Percentiles rank a stretch among this genome's conserved stretches.
These are phyloP conservation scores for Rhorus exstirpatorius DNA, from an alignment of 2,888 invertebrate species.

Conservation along the genomic window DNA sequence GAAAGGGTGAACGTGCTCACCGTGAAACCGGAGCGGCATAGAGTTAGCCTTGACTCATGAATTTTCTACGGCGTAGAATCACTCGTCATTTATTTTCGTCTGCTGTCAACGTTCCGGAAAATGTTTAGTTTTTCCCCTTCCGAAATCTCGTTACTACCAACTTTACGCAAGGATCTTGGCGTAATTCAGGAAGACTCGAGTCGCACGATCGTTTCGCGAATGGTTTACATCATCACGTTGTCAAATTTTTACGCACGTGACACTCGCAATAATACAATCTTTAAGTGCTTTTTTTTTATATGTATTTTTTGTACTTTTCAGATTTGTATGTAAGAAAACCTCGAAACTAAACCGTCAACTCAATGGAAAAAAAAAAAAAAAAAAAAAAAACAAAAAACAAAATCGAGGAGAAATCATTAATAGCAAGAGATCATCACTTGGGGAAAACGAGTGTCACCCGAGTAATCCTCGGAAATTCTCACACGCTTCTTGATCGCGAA, in stretches of 20 bases:
- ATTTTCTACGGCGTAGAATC: constrained; percentile 71
- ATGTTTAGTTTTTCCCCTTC: constrained; percentile 42
- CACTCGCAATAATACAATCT: neutral
- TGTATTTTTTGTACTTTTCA: constrained; percentile 31
- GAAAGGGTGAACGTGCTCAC: constrained; percentile 62
- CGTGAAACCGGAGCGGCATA: constrained; percentile 75
- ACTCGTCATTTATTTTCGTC: constrained; percentile 76
- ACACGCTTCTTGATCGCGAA: neutral
- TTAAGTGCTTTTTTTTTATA: constrained; percentile 19
- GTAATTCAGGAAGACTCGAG: constrained; percentile 35
- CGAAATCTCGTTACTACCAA: constrained; percentile 19
- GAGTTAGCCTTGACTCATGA: constrained; percentile 72
- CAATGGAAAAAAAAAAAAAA: neutral
- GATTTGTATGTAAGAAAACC: constrained; percentile 55
- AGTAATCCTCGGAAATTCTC: constrained; percentile 18
- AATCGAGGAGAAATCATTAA: constrained; percentile 20
- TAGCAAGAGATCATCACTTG: neutral
- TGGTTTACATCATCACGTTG: constrained; percentile 57
- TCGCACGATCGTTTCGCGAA: constrained; percentile 10
- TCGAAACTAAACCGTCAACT: constrained; percentile 61
- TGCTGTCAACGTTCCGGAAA: constrained; percentile 44
- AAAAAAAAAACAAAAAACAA: constrained; percentile 50
- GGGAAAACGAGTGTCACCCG: constrained; percentile 25
- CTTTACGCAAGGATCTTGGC: neutral
- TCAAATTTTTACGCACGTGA: constrained; percentile 55